Conservation (phyloP, 2,113 vertebrate genomes). For the Indicator maculatus region DNA sequence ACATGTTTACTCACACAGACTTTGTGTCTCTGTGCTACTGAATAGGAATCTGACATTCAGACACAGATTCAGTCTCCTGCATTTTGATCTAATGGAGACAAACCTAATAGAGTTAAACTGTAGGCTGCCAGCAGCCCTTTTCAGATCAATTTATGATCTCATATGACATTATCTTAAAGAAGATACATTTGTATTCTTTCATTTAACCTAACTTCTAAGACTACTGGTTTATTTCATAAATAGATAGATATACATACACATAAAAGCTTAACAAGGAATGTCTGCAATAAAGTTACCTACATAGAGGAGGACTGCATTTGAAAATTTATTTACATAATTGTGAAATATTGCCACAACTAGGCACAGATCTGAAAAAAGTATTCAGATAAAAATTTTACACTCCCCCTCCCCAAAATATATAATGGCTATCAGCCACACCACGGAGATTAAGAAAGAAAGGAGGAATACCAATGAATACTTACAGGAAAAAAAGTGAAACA, state of each 20-base stretch:
- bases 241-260: not conserved
- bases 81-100: slow-evolving; percentile 46
- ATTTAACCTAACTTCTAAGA: not conserved
- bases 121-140: not conserved
- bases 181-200: not conserved
- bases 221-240: not conserved
- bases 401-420: fast-evolving
- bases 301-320: fast-evolving
- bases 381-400: not conserved
- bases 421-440: not conserved
- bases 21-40: slow-evolving; percentile 15
- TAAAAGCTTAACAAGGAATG: not conserved
- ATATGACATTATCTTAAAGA: not conserved
- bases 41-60: slow-evolving; percentile 5
- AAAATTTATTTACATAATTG: not conserved
- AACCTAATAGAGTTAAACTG: not conserved
- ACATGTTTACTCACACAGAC: not conserved
- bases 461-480: not conserved
- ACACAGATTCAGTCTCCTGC: not conserved
- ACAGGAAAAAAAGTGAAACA: not conserved
- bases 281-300: not conserved
- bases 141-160: slow-evolving; percentile 11
- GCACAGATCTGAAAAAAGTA: not conserved
- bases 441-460: not conserved
- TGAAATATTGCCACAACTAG: not conserved